phyloP scores from a whole-genome alignment of 2,797 vertebrate species.

The Microctenopoma stevenorrisi region DNA sequence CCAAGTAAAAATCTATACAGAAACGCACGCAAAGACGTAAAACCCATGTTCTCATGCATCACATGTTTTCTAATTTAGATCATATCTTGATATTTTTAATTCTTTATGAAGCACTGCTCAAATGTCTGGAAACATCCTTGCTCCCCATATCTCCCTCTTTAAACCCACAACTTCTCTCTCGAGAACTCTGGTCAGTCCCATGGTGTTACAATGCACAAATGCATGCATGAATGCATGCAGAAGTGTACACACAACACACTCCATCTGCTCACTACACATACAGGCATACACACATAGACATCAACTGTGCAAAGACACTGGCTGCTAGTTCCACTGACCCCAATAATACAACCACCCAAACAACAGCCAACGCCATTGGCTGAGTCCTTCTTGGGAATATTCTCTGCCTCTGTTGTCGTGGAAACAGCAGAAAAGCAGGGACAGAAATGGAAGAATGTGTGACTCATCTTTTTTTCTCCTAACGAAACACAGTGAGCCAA shows the following conservation, averaged over 20 bases:
- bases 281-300: slow-evolving; percentile 26
- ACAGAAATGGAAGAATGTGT: slow-evolving; percentile 59
- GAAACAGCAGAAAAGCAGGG: slow-evolving; percentile 76
- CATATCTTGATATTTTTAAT: not conserved
- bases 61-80: not conserved
- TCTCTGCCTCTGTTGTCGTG: slow-evolving; percentile 84
- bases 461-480: slow-evolving; percentile 25
- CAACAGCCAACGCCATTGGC: slow-evolving; percentile 72
- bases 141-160: slow-evolving; percentile 2
- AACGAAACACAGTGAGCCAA: slow-evolving; percentile 28
- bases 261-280: slow-evolving; percentile 10
- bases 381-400: slow-evolving; percentile 66
- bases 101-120: not conserved
- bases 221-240: slow-evolving; percentile 4
- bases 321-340: slow-evolving; percentile 74
- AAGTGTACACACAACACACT: not conserved
- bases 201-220: slow-evolving; percentile 13
- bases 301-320: slow-evolving; percentile 39
- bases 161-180: slow-evolving; percentile 7
- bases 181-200: slow-evolving; percentile 17
- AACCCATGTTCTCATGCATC: not conserved
- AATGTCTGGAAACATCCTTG: slow-evolving; percentile 4
- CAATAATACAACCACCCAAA: slow-evolving; percentile 69
- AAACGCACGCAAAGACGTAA: not conserved
- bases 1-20: not conserved